phyloP scores from a whole-genome alignment of 1,140 invertebrate genomes.

The Drosophila triauraria region DNA sequence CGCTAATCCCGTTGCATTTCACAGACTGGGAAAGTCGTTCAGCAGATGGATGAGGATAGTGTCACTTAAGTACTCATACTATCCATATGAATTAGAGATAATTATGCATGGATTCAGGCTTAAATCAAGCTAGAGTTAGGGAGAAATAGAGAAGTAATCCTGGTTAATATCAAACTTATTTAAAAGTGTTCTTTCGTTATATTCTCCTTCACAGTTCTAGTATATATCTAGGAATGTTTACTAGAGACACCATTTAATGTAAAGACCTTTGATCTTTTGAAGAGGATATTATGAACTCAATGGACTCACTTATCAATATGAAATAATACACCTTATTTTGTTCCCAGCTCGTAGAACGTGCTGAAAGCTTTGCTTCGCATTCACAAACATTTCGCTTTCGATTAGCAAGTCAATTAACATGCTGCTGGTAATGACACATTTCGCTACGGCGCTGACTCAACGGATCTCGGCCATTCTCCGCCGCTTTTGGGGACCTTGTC shows the following conservation, averaged over 20 bases:
- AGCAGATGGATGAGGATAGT: conserved; percentile 1
- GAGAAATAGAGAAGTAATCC: background rate
- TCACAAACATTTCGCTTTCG: conserved; percentile 40
- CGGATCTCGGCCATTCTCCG: conserved; percentile 17
- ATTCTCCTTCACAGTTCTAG: background rate
- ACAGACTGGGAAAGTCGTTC: background rate
- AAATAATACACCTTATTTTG: conserved; percentile 18
- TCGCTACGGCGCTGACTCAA: conserved; percentile 22
- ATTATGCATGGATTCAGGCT: background rate
- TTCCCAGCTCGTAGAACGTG: conserved; percentile 19
- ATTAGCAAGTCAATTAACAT: conserved; percentile 52
- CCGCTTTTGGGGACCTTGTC: conserved; percentile 42
- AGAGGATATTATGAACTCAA: too few species aligned
- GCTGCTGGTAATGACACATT: conserved; percentile 46
- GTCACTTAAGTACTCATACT: background rate
- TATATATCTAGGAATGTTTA: background rate
- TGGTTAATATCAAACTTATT: too few species aligned
- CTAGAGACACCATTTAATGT: background rate
- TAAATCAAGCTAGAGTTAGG: too few species aligned
- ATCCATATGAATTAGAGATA: background rate
- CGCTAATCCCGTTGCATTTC: conserved; percentile 26
- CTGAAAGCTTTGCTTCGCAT: conserved; percentile 17
- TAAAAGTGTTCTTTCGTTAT: too few species aligned
- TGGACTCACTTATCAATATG: conserved; percentile 5
- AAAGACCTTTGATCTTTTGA: background rate